These are phyloP conservation scores for Characodon lateralis DNA, from an alignment of 2,797 vertebrate genomes.

Conservation along the genomic window DNA sequence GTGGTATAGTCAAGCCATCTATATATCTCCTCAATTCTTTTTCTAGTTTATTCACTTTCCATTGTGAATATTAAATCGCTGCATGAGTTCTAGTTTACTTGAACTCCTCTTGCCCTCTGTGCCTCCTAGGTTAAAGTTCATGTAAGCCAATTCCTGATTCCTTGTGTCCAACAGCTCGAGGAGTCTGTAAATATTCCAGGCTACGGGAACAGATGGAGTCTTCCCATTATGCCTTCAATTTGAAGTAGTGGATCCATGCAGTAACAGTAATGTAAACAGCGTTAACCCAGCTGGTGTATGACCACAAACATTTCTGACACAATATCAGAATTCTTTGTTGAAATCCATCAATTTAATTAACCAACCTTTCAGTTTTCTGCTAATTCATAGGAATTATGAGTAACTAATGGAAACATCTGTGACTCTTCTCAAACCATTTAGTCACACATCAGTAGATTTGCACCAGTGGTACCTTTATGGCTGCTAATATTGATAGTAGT, in stretches of 20 bases:
- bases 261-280: neutral
- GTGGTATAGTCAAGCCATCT: too few species aligned
- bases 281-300: neutral
- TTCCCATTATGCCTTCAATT: slow-evolving; percentile 7
- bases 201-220: slow-evolving; percentile 8
- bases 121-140: too few species aligned
- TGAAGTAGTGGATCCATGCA: neutral
- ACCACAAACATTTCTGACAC: neutral
- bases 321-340: neutral
- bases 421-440: neutral
- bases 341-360: neutral
- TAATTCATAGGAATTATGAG: neutral
- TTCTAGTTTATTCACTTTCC: too few species aligned
- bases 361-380: neutral
- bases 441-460: neutral
- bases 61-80: too few species aligned
- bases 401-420: neutral
- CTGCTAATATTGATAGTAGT: neutral
- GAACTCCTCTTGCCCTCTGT: too few species aligned
- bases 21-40: too few species aligned
- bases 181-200: neutral
- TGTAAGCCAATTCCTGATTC: too few species aligned
- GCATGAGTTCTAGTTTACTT: too few species aligned
- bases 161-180: too few species aligned
- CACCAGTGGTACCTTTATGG: neutral